phyloP scores from a whole-genome alignment of 1,140 invertebrate genomes.

The Trichonephila clavata region DNA sequence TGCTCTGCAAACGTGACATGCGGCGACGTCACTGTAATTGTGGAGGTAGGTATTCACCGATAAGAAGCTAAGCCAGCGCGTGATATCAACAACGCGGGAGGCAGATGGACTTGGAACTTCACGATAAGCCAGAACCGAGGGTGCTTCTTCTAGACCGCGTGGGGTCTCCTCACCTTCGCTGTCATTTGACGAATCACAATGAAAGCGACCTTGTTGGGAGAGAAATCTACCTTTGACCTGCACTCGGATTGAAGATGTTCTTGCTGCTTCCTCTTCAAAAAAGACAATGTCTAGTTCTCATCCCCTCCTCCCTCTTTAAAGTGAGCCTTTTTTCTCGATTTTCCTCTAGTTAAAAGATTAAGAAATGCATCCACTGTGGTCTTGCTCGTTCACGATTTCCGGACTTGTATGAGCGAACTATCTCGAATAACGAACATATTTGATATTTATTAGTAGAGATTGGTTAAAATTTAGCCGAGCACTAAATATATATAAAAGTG shows the following conservation, averaged over 20 bases:
- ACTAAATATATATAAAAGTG: too few relatives aligned
- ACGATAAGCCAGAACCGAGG: slow-evolving; percentile 29
- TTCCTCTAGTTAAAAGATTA: not conserved
- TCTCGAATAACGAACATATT: too few relatives aligned
- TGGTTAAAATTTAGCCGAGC: too few relatives aligned
- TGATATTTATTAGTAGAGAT: too few relatives aligned
- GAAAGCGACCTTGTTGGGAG: slow-evolving; percentile 43
- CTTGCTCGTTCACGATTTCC: too few relatives aligned
- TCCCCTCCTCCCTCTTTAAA: not conserved
- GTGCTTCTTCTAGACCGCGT: slow-evolving; percentile 67
- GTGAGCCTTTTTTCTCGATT: not conserved
- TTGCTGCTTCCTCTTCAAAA: not conserved
- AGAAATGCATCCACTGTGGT: too few relatives aligned
- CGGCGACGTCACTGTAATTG: slow-evolving; percentile 56
- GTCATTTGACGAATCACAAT: slow-evolving; percentile 54
- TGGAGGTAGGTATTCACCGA: slow-evolving; percentile 70
- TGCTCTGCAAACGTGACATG: not conserved
- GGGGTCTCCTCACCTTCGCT: slow-evolving; percentile 71
- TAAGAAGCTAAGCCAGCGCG: slow-evolving; percentile 34
- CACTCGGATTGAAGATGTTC: not conserved
- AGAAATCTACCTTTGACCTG: slow-evolving; percentile 42
- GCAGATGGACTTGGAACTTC: slow-evolving; percentile 63
- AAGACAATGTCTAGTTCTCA: not conserved
- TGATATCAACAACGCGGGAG: slow-evolving; percentile 61
- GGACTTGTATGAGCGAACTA: too few relatives aligned